Percentiles rank a stretch among this genome's conserved stretches.
These are phyloP conservation scores for Hyles vespertilio DNA, from an alignment of 1,140 invertebrate species.

Conservation along the genomic window DNA sequence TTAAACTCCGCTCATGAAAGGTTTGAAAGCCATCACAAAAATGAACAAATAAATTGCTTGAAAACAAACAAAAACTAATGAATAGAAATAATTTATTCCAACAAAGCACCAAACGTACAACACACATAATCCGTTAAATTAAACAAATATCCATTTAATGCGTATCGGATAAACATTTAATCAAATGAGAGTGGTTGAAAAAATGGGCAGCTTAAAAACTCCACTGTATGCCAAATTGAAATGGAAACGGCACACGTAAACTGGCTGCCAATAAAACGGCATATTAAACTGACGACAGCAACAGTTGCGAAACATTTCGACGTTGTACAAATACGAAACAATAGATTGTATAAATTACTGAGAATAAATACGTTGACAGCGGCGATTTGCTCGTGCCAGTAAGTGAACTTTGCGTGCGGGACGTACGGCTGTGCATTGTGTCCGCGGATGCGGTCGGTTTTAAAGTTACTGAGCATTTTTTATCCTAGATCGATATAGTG, in stretches of 20 bases:
- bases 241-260: constrained; percentile 14
- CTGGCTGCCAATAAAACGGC: constrained; percentile 19
- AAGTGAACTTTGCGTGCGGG: constrained; percentile 10
- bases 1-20: no score
- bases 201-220: background rate
- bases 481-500: background rate
- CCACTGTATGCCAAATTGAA: constrained; percentile 10
- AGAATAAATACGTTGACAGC: constrained; percentile 36
- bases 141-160: background rate
- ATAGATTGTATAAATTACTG: constrained; percentile 36
- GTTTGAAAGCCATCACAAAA: no score
- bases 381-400: constrained; percentile 30
- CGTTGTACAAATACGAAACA: constrained; percentile 28
- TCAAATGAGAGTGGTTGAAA: background rate
- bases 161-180: background rate
- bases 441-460: background rate
- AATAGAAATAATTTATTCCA: background rate
- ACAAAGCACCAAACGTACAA: background rate
- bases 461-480: background rate
- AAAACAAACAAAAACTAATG: background rate
- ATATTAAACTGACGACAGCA: constrained; percentile 17
- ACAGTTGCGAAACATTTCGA: constrained; percentile 19
- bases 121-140: background rate
- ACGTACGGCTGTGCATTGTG: constrained; percentile 5
- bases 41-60: background rate